These are phyloP conservation scores for Leistus spinibarbis DNA, from an alignment of 2,888 invertebrate genomes.

Conservation along the genomic window DNA sequence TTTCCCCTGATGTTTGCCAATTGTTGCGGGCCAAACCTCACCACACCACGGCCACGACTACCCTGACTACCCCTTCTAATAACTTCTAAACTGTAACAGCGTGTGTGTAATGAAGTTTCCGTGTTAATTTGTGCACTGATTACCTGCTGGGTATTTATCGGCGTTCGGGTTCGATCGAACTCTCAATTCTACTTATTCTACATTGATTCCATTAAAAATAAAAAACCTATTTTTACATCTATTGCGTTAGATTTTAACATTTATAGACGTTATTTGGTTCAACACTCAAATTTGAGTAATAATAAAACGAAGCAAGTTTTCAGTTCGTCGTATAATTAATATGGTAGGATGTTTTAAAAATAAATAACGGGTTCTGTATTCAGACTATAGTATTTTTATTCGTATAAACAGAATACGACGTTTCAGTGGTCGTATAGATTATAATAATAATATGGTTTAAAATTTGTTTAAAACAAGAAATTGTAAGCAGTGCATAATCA, in stretches of 20 bases:
- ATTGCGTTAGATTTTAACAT: background rate
- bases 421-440: too few relatives aligned
- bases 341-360: too few relatives aligned
- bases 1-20: background rate
- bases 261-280: too few relatives aligned
- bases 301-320: too few relatives aligned
- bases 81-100: constrained; percentile 17
- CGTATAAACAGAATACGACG: too few relatives aligned
- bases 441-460: too few relatives aligned
- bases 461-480: too few relatives aligned
- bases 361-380: too few relatives aligned
- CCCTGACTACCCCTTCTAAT: background rate
- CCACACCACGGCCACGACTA: background rate
- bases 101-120: constrained; percentile 32
- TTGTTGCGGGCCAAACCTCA: background rate
- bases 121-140: constrained; percentile 36
- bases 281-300: too few relatives aligned
- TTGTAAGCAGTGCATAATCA: background rate
- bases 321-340: too few relatives aligned
- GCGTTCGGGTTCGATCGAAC: constrained; percentile 1
- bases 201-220: background rate
- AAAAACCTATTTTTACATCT: background rate
- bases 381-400: too few relatives aligned
- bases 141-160: constrained; percentile 28
- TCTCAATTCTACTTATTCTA: background rate